Conservation (phyloP, 2,888 invertebrate species). For the Drosophila hamatofila region DNA sequence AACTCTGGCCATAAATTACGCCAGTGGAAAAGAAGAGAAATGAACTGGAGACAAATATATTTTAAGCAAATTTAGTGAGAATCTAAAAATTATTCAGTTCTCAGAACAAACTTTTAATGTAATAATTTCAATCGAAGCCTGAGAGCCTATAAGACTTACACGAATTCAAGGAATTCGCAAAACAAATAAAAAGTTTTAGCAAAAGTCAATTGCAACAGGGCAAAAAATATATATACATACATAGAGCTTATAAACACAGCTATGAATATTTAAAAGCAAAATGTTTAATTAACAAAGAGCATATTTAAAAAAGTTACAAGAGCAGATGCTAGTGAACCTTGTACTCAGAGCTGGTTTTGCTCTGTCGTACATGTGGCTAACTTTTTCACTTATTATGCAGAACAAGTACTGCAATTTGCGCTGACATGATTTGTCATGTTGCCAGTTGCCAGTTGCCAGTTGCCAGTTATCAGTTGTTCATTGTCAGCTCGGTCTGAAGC, state of each 20-base stretch:
- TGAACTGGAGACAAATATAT: background rate
- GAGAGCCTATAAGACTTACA: background rate
- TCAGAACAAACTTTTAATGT: background rate
- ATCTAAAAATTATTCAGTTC: background rate
- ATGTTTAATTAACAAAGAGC: background rate
- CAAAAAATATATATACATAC: background rate
- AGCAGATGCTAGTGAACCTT: background rate
- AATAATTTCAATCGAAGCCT: background rate
- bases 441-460: conserved; percentile 16
- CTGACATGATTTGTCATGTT: conserved; percentile 60
- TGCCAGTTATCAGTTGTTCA: conserved; percentile 14
- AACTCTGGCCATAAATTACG: background rate
- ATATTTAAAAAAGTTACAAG: background rate
- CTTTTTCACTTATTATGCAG: conserved; percentile 46
- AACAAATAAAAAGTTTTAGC: background rate
- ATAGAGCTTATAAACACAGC: background rate
- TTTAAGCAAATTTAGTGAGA: background rate
- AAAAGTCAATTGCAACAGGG: background rate
- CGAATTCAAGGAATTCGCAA: background rate
- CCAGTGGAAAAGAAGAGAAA: background rate
- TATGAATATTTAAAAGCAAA: background rate
- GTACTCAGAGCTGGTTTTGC: background rate
- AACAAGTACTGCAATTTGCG: conserved; percentile 40
- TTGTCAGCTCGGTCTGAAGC: conserved; percentile 8
- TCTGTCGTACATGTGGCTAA: background rate